Percentiles rank a stretch among this genome's conserved stretches.
Evolutionary conservation across 2,888 invertebrate species (phyloP).

Genomic region (Boloria selene): DNA sequence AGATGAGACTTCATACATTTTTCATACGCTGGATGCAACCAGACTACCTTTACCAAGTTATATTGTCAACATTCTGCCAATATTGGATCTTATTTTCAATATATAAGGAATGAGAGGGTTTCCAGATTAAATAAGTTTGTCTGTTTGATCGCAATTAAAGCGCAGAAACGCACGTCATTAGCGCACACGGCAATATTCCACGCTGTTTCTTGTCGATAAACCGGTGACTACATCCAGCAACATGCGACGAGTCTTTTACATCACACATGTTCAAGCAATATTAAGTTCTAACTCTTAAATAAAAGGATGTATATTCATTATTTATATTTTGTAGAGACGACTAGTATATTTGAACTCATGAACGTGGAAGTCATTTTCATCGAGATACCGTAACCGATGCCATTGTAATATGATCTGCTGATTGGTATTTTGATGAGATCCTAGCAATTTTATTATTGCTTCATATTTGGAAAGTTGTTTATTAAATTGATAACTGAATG

Average conservation of each 20-base stretch:
- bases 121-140: slow-evolving; percentile 53
- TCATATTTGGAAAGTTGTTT: slow-evolving; percentile 52
- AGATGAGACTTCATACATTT: slow-evolving; percentile 78
- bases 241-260: slow-evolving; percentile 25
- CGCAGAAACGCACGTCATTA: slow-evolving; percentile 78
- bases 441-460: slow-evolving; percentile 55
- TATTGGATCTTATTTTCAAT: slow-evolving; percentile 39
- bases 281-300: not conserved
- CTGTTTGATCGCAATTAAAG: slow-evolving; percentile 78
- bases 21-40: slow-evolving; percentile 69
- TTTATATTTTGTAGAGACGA: slow-evolving; percentile 3
- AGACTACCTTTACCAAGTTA: slow-evolving; percentile 50
- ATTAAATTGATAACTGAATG: slow-evolving; percentile 47
- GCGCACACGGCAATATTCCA: slow-evolving; percentile 79
- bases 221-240: slow-evolving; percentile 46
- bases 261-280: slow-evolving; percentile 16
- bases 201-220: slow-evolving; percentile 70
- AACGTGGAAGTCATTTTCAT: slow-evolving; percentile 54
- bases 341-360: slow-evolving; percentile 24
- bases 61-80: slow-evolving; percentile 22
- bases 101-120: slow-evolving; percentile 37
- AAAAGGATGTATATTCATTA: slow-evolving; percentile 34
- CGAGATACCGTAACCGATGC: slow-evolving; percentile 57
- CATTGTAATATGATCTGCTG: slow-evolving; percentile 64
- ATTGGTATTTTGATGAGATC: slow-evolving; percentile 71